Evolutionary conservation across 2,113 vertebrate species (phyloP).

Genomic region (Pleuronectes platessa): DNA sequence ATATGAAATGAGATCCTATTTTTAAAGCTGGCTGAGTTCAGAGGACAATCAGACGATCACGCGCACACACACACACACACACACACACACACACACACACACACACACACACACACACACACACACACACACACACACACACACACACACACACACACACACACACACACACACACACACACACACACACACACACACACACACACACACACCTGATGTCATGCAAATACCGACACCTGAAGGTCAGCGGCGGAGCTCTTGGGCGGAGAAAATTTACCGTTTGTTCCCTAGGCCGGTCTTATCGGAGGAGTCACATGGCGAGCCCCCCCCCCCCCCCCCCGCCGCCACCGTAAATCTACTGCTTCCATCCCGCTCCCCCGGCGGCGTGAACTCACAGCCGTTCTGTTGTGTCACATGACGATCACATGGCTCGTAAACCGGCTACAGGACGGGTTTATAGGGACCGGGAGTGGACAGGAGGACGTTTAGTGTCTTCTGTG

Average conservation of each 20-base stretch:
- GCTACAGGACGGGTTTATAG: slow-evolving; percentile 37
- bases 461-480: slow-evolving; percentile 22
- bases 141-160: slow-evolving; percentile 9
- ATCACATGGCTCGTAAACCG: slow-evolving; percentile 11
- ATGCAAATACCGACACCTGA: slow-evolving; percentile 72
- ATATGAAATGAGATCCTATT: slow-evolving; percentile 47
- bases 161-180: slow-evolving; percentile 37
- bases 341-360: slow-evolving; percentile 28
- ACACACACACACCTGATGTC: slow-evolving; percentile 53
- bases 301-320: slow-evolving; percentile 61
- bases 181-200: neutral
- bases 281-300: slow-evolving; percentile 52
- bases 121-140: slow-evolving; percentile 37
- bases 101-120: slow-evolving; percentile 30
- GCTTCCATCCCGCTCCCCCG: neutral
- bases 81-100: slow-evolving; percentile 11
- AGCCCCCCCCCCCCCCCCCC: neutral
- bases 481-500: slow-evolving; percentile 2
- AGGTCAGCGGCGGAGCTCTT: slow-evolving; percentile 66
- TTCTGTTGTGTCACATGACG: slow-evolving; percentile 24
- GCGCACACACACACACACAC: slow-evolving; percentile 34
- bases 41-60: slow-evolving; percentile 28
- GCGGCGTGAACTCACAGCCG: slow-evolving; percentile 4
- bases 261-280: slow-evolving; percentile 31
- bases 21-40: slow-evolving; percentile 29